A percentile compares a stretch with the other conserved stretches of the same genome.
Evolutionary conservation across 2,797 vertebrate genomes (phyloP).

Genomic region (Lutjanus campechanus): DNA sequence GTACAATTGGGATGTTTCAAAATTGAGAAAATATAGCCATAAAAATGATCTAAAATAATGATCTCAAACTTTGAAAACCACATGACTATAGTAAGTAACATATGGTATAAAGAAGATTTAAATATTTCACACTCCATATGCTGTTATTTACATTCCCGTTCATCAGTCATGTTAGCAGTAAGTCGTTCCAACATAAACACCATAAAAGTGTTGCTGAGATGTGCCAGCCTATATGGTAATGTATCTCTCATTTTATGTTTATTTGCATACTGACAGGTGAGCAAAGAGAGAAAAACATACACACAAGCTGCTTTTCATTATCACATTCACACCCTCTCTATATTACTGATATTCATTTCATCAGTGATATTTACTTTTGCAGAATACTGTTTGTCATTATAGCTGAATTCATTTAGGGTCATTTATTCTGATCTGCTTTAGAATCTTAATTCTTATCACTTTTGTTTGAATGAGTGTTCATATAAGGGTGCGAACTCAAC

Average conservation of each 20-base stretch:
- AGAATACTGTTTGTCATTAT: slow-evolving; percentile 29
- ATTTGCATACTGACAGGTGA: slow-evolving; percentile 45
- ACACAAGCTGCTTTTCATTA: slow-evolving; percentile 33
- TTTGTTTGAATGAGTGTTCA: not conserved
- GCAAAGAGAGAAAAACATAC: slow-evolving; percentile 2
- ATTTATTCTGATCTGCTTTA: not conserved
- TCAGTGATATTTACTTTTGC: slow-evolving; percentile 10
- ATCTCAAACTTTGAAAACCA: not conserved
- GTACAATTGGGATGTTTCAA: not conserved
- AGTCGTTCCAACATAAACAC: slow-evolving; percentile 7
- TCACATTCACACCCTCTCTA: slow-evolving; percentile 23
- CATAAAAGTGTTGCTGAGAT: not conserved
- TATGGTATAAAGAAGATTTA: not conserved
- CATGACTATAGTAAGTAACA: not conserved
- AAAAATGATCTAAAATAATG: not conserved
- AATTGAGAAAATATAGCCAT: not conserved
- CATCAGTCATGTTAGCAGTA: not conserved
- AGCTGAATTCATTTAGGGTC: not conserved
- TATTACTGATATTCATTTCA: slow-evolving; percentile 7
- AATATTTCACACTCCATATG: not conserved
- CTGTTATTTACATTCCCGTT: not conserved
- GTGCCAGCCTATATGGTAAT: not conserved
- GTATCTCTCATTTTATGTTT: slow-evolving; percentile 6
- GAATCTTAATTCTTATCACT: not conserved
- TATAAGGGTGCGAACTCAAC: not conserved